A percentile compares a stretch with the other conserved stretches of the same genome.
phyloP scores from a whole-genome alignment of 2,888 invertebrate genomes.

The Eulithis testata region DNA sequence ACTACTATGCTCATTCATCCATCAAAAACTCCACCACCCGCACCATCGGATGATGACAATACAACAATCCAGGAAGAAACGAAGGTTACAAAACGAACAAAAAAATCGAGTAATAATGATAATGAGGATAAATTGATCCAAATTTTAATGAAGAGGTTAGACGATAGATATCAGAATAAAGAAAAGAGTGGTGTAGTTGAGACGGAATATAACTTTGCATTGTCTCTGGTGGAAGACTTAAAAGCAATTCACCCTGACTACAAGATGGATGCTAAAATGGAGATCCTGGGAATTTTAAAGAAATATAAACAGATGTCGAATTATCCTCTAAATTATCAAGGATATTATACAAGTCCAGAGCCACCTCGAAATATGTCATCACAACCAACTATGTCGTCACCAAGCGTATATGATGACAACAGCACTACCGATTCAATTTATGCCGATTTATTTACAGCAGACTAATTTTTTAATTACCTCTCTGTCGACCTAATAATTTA shows the following conservation, averaged over 20 bases:
- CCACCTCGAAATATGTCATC: constrained; percentile 35
- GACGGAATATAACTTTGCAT: constrained; percentile 38
- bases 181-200: constrained; percentile 1
- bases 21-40: constrained; percentile 37
- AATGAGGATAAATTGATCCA: constrained; percentile 37
- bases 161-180: constrained; percentile 29
- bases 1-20: constrained; percentile 38
- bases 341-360: constrained; percentile 40
- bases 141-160: constrained; percentile 37
- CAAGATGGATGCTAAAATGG: constrained; percentile 39
- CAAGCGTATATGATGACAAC: constrained; percentile 42
- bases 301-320: constrained; percentile 34
- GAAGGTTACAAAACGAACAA: constrained; percentile 27
- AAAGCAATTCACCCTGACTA: constrained; percentile 34
- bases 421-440: constrained; percentile 39
- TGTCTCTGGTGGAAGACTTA: constrained; percentile 39
- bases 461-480: neutral
- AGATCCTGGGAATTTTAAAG: constrained; percentile 37
- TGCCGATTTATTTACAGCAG: constrained; percentile 11
- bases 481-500: neutral
- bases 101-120: constrained; percentile 34
- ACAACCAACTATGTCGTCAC: constrained; percentile 40
- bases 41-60: constrained; percentile 39
- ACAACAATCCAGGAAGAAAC: constrained; percentile 33
- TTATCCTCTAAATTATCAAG: constrained; percentile 39